These are phyloP conservation scores for Ophioninae sp. DNA, from an alignment of 2,888 invertebrate species.

Conservation along the genomic window DNA sequence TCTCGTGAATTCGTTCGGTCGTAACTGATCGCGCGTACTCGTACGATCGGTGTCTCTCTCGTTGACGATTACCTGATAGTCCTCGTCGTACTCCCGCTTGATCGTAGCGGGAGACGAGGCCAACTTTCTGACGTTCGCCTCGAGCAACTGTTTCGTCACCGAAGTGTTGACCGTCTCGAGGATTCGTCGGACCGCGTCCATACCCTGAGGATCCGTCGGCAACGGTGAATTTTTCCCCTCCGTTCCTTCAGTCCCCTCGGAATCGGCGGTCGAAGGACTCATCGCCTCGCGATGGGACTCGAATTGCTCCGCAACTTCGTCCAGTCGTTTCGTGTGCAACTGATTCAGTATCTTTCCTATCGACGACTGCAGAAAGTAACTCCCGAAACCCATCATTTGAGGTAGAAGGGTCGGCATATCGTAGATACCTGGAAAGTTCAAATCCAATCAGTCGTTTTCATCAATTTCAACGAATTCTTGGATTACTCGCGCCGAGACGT, in stretches of 20 bases:
- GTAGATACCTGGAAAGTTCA: constrained; percentile 70
- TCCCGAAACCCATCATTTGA: constrained; percentile 76
- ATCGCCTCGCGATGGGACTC: constrained; percentile 75
- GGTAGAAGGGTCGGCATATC: constrained; percentile 78
- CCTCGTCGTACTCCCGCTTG: constrained; percentile 77
- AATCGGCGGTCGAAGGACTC: constrained; percentile 81
- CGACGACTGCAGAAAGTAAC: constrained; percentile 79
- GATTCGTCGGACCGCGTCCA: constrained; percentile 87
- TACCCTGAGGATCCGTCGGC: constrained; percentile 80
- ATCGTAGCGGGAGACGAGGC: constrained; percentile 83
- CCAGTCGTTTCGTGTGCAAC: constrained; percentile 79
- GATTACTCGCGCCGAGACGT: too few species aligned
- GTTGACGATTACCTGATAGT: constrained; percentile 71
- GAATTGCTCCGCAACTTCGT: constrained; percentile 74
- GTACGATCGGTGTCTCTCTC: not conserved
- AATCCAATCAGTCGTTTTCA: too few species aligned
- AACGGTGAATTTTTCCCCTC: constrained; percentile 81
- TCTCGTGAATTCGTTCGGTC: not conserved
- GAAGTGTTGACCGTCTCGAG: constrained; percentile 89
- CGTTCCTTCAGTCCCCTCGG: constrained; percentile 85
- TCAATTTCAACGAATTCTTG: too few species aligned
- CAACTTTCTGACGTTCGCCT: constrained; percentile 86
- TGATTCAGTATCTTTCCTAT: constrained; percentile 87
- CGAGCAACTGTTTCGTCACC: constrained; percentile 88
- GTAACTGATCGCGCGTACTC: not conserved